Evolutionary conservation across 2,888 invertebrate species (phyloP), one percentile per base, ranked within the genome.

Genomic region (Metallyticus violacea): DNA sequence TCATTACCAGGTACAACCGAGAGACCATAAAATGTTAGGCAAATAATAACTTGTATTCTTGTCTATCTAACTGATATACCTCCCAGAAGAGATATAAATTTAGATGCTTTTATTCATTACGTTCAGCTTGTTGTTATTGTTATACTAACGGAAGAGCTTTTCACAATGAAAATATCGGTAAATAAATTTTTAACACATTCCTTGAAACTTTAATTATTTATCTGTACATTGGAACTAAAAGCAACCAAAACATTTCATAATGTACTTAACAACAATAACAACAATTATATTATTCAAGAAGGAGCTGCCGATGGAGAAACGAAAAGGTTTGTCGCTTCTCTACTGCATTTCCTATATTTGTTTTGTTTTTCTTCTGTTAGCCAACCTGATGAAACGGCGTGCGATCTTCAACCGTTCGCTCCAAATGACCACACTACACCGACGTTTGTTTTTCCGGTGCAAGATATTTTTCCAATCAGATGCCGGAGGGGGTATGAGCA

Each of bases 1-100:
- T 86, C n/a, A 40, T 83, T 83, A 83, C 82, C 86, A 86, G 86
- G 86, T 86, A 86, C 86, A 86, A 83, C 86, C 77, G 83, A 83
- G 83, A 77, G 83, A 77, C 77, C 29, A 77, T 77, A 77, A 62
- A 62, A 77, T 77, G 83, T 77, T 62, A 83, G 83, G 83, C 83
- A 83, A 83, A 83, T 83, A 29, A 83, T 83, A 83, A 62, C 9
- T 77, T 83, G 9, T 29, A 28, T 29, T n/a, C 26, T 27, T 83
- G 22, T 76, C 22, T 1, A 26, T 78, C 7, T 25, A 7, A 78
- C 26, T 78, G 9, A 26, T 7, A 62, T 62, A 62, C 40, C 40
- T 62, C 40, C 40, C 40, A 62, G 40, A 62, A 62, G 40, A 62
- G 40, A 22, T 62, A 62, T 62, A 62, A 22, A 62, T 62, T 62